Base-by-base conservation (phyloP, 1,140 invertebrate genomes). In the Diachasma alloeum region DNA sequence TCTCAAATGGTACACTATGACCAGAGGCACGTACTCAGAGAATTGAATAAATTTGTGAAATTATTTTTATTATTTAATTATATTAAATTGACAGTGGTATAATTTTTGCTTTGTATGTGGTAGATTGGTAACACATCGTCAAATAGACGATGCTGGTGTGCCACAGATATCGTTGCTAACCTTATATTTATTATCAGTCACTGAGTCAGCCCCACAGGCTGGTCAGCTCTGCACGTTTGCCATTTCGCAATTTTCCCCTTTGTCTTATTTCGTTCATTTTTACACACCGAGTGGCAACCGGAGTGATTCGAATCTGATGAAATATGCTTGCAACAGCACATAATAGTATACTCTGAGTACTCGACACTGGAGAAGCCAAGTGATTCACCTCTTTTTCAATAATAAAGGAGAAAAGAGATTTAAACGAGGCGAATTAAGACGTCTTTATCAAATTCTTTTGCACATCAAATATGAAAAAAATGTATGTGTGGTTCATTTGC, bases 171-270 rank as follows among this genome's bases (percentile, higher is more conserved):
- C 66, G 56, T 22, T 59, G 39, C 39, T 72, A 56, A 67, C 26
- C 59, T 68, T 77, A 68, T 73, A 73, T 73, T 77, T 77, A 77
- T 74, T 77, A 77, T 77, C 76, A 77, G 76, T 74, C 8, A 76
- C 72, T 76, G 78, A 77, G 71, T 77, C 78, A 75, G 68, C 70
- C 48, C 13, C 42, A 8, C 48, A 48, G 74, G 67, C 72, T 53
- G 67, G 42, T 72, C 17, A 11, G 37, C 44, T 48, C 13, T 31
- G n/a, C 19, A 19, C 44, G 66, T 53, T 72, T 10, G 69, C 73
- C 39, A 56, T 80, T 80, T 80, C 73, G 79, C 69, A 78, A 80
- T 76, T 68, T 56, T 78, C 59, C 59, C 73, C 69, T 80, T 80
- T 80, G 79, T 78, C 74, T 80, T 76, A 80, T 67, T 53, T 78